phyloP scores from a whole-genome alignment of 2,888 invertebrate genomes.

The Netelia fuscicornis region DNA sequence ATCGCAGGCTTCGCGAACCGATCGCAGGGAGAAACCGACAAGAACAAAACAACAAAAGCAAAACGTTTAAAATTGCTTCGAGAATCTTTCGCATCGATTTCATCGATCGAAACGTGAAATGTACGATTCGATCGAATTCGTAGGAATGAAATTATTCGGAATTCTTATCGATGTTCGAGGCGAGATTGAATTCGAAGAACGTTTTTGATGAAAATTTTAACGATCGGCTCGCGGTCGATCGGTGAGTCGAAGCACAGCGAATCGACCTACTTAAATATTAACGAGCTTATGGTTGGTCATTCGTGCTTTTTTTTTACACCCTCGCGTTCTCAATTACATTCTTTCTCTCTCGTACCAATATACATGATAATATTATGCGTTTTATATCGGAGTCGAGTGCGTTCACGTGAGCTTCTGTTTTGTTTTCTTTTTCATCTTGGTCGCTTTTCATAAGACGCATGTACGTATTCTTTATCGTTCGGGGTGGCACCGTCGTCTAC shows the following conservation, averaged over 20 bases:
- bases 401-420: conserved; percentile 46
- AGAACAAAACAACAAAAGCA: too few species aligned
- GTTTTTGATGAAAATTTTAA: conserved; percentile 22
- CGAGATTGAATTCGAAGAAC: too few species aligned
- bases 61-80: too few species aligned
- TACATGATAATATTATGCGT: conserved; percentile 47
- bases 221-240: conserved; percentile 54
- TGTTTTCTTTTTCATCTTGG: neutral
- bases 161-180: too few species aligned
- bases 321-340: neutral
- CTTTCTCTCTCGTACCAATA: conserved; percentile 7
- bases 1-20: neutral
- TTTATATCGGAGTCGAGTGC: conserved; percentile 52
- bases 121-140: conserved; percentile 27
- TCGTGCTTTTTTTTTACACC: conserved; percentile 5
- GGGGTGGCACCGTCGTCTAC: conserved; percentile 53
- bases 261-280: conserved; percentile 27
- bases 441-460: conserved; percentile 28
- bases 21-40: neutral
- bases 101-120: conserved; percentile 1
- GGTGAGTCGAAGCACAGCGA: conserved; percentile 29
- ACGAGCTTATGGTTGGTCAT: conserved; percentile 27
- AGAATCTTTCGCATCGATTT: neutral
- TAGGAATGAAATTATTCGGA: conserved; percentile 8
- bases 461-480: conserved; percentile 63